Percentiles rank a stretch among this genome's conserved stretches.
phyloP scores from a whole-genome alignment of 2,797 vertebrate species.

The Enteromius argenteus region DNA sequence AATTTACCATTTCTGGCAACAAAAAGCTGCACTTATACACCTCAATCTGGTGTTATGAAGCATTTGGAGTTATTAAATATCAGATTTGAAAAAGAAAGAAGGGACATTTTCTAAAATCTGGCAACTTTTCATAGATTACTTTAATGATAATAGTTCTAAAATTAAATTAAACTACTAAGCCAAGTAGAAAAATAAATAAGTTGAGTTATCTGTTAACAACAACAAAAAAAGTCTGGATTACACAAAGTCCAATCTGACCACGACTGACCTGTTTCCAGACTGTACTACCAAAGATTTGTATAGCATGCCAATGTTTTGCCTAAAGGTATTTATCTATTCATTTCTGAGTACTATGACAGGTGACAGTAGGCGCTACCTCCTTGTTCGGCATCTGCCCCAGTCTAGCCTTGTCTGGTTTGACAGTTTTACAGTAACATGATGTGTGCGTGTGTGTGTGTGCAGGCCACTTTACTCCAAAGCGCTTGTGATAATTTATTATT shows the following conservation, averaged over 20 bases:
- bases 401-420: constrained; percentile 20
- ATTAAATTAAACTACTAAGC: background rate
- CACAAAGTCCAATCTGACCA: background rate
- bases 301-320: background rate
- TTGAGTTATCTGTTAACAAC: too few species aligned
- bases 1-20: background rate
- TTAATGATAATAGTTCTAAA: background rate
- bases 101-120: background rate
- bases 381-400: background rate
- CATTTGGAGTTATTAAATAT: background rate
- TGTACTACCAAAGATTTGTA: background rate
- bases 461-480: constrained; percentile 5
- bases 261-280: background rate
- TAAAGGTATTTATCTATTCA: background rate
- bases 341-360: background rate
- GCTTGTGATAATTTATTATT: constrained; percentile 34
- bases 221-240: background rate
- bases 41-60: background rate
- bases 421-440: constrained; percentile 26
- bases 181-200: background rate
- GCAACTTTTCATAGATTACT: constrained; percentile 4
- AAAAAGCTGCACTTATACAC: background rate
- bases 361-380: background rate
- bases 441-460: constrained; percentile 15
- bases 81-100: background rate